Conservation (phyloP, 2,797 vertebrate species). For the Argya squamiceps region DNA sequence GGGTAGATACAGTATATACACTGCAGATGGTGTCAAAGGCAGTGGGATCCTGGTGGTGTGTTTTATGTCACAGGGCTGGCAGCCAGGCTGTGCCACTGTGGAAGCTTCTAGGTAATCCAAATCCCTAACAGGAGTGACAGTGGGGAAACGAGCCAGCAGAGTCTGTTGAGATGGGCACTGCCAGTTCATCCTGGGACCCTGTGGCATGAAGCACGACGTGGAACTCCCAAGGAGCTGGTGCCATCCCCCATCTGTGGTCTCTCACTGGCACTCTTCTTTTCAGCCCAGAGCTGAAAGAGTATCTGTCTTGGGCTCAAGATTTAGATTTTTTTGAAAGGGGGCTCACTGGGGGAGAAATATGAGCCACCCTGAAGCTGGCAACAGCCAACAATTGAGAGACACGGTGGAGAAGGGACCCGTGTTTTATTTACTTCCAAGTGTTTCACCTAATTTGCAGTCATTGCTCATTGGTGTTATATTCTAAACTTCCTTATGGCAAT, state of each 20-base stretch:
- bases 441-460: background rate
- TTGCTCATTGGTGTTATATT: background rate
- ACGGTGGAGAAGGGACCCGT: background rate
- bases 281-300: background rate
- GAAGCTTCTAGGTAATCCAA: background rate
- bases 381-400: background rate
- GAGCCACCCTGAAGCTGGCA: background rate
- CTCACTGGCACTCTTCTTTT: background rate
- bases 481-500: background rate
- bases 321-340: background rate
- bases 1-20: accelerated
- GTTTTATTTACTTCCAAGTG: background rate
- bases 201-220: accelerated
- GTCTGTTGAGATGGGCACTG: background rate
- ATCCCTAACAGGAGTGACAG: background rate
- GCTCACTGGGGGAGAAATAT: background rate
- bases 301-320: background rate
- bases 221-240: background rate
- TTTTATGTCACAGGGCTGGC: background rate
- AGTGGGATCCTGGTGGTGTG: background rate
- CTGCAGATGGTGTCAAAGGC: background rate
- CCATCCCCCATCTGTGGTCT: conserved; percentile 47
- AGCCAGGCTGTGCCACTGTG: background rate
- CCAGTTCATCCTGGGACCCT: background rate
- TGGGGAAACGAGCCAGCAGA: background rate